Conservation (phyloP, 2,888 invertebrate species). For the Andrena praecox region DNA sequence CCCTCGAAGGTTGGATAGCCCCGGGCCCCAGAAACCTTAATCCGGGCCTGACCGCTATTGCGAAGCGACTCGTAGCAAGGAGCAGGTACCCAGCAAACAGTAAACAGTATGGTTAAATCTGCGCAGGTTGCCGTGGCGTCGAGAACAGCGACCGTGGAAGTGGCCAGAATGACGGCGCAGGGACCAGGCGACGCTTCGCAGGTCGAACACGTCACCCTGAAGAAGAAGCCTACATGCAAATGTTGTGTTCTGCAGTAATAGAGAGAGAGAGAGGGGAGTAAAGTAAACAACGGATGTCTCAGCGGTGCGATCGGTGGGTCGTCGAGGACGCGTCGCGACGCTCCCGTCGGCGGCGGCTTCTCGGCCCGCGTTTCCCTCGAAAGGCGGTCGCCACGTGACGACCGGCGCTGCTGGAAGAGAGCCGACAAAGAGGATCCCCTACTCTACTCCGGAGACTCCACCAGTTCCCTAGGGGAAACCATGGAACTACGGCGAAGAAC, state of each 20-base stretch:
- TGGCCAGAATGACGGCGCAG: slow-evolving; percentile 90
- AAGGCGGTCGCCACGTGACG: neutral
- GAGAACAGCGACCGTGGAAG: slow-evolving; percentile 88
- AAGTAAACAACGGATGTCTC: slow-evolving; percentile 19
- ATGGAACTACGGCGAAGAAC: neutral
- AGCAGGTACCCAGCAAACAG: neutral
- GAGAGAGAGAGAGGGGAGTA: slow-evolving; percentile 48
- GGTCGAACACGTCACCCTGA: slow-evolving; percentile 96
- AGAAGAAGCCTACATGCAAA: slow-evolving; percentile 98
- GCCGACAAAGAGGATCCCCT: neutral
- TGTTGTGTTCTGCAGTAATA: slow-evolving; percentile 96
- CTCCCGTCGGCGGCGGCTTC: slow-evolving; percentile 5
- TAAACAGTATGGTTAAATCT: neutral
- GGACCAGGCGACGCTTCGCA: slow-evolving; percentile 91
- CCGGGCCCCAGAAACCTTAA: no score
- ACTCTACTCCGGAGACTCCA: neutral
- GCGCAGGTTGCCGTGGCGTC: slow-evolving; percentile 79
- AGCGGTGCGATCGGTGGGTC: slow-evolving; percentile 15
- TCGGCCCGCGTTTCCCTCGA: slow-evolving; percentile 14
- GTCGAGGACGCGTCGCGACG: slow-evolving; percentile 6
- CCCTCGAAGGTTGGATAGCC: no score
- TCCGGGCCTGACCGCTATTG: no score
- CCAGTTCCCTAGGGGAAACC: neutral
- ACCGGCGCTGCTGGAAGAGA: slow-evolving; percentile 10
- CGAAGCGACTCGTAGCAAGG: neutral